Evolutionary conservation across 2,113 vertebrate genomes (phyloP), one percentile per base, ranked within the genome.

Genomic region (Serinus canaria): DNA sequence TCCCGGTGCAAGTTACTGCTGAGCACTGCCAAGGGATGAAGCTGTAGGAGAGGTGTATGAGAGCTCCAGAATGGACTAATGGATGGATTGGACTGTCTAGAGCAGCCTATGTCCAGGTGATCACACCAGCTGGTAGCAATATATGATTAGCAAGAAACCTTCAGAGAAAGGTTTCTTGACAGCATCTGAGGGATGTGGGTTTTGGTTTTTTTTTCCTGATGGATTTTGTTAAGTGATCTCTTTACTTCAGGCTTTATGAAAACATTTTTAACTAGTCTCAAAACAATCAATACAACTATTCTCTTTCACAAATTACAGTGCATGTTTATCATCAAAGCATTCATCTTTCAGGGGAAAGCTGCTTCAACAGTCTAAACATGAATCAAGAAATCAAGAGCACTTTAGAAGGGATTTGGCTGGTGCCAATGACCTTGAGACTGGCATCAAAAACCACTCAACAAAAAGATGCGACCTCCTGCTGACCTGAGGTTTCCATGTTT

Each of bases 391-490:
- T 60, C 18, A 31, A 30, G 5, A 67, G 9, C 20, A 49, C 28
- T 44, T 80, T 59, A 21, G 35, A 67, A 62, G 0, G 0, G 23
- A 74, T 80, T 64, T 77, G 35, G 13, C 27, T 60, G 31, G 8
- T 33, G 19, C 8, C 20, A 55, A 39, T 22, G 58, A 62, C 33
- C 37, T 27, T 39, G 52, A 79, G 30, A 83, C 31, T 60, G 39
- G 35, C 35, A 88, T 39, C 47, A 88, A 77, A 80, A 93, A 59
- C 24, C 27, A 46, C 6, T 17, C 25, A 69, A 58, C 55, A 4
- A 5, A 82, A 67, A 2, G 25, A 46, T 30, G 20, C 0, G 0
- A 46, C 18, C 55, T 8, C 33, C 50, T 35, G 10, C 18, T 47
- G 47, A 77, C 35, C 30, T 49, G 64, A 76, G 24, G 37, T 31